Evolutionary conservation across 2,888 invertebrate species (phyloP).

Genomic region (Pyralis farinalis): DNA sequence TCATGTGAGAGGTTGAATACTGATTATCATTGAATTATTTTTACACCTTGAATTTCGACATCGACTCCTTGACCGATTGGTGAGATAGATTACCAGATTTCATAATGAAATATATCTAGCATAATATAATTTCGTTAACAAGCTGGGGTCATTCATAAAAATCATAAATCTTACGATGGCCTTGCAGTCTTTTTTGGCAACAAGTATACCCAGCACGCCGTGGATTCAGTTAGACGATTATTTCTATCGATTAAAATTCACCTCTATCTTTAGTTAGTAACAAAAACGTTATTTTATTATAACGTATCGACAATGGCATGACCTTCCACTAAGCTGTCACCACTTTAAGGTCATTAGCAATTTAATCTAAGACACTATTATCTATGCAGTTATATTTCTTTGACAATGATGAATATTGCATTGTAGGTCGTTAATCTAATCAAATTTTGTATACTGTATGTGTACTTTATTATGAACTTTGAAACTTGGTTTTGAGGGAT

Average conservation of each 20-base stretch:
- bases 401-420: conserved; percentile 3
- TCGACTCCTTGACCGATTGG: conserved; percentile 38
- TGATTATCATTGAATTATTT: conserved; percentile 1
- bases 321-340: background rate
- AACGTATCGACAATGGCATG: background rate
- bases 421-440: background rate
- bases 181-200: conserved; percentile 1
- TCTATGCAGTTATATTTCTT: conserved; percentile 6
- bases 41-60: conserved; percentile 25
- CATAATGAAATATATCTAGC: conserved; percentile 22
- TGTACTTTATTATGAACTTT: background rate
- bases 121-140: conserved; percentile 12
- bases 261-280: background rate
- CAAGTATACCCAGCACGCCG: background rate
- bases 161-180: conserved; percentile 6
- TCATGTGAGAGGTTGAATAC: background rate
- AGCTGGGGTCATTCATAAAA: conserved; percentile 3
- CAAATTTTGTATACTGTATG: background rate
- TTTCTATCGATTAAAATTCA: too few relatives aligned
- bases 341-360: conserved; percentile 1
- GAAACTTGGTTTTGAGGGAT: too few relatives aligned
- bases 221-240: too few relatives aligned
- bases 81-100: conserved; percentile 25
- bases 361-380: background rate
- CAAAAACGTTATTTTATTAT: background rate